A percentile compares a stretch with the other conserved stretches of the same genome.
These are phyloP conservation scores for Erythrocebus patas DNA, from an alignment of 2,113 vertebrate genomes.

Conservation along the genomic window DNA sequence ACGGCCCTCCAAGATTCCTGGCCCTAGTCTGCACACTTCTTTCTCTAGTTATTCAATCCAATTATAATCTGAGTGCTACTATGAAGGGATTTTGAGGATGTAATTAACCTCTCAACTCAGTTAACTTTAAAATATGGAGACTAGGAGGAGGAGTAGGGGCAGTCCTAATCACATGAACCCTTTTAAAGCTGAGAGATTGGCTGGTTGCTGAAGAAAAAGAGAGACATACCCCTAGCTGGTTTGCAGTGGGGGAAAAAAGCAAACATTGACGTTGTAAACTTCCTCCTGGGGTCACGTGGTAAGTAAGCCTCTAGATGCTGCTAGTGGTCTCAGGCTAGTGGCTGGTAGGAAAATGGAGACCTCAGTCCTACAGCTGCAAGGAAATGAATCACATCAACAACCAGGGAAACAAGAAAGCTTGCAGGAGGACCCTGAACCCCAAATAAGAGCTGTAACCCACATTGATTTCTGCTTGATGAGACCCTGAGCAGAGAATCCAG, in stretches of 20 bases:
- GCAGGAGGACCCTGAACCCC: neutral
- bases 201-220: neutral
- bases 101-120: neutral
- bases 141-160: neutral
- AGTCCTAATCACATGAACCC: neutral
- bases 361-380: neutral
- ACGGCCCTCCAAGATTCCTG: neutral
- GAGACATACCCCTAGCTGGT: neutral
- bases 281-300: neutral
- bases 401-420: neutral
- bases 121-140: neutral
- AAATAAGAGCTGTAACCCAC: neutral
- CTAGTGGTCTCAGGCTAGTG: neutral
- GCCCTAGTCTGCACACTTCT: neutral
- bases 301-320: neutral
- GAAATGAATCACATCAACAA: neutral
- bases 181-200: neutral
- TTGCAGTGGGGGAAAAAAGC: neutral
- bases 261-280: neutral
- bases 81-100: neutral
- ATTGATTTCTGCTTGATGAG: neutral
- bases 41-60: neutral
- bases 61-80: neutral
- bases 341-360: neutral
- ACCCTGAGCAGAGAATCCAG: neutral